Conservation (phyloP, 2,797 vertebrate species). For the Rhadinocentrus ornatus region DNA sequence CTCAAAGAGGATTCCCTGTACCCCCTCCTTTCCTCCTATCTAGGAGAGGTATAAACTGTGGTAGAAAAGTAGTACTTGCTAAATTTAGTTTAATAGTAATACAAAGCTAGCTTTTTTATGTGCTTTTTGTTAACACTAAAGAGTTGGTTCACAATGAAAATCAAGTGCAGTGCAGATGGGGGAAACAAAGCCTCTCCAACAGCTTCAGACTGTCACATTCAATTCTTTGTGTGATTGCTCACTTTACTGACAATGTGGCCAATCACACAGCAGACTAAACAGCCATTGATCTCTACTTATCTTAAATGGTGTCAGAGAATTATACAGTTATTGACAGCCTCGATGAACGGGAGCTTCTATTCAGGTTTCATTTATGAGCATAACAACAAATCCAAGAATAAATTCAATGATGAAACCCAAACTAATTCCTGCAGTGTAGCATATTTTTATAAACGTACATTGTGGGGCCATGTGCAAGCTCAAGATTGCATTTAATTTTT, state of each 20-base stretch:
- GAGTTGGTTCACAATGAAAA: constrained; percentile 17
- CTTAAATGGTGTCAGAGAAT: constrained; percentile 14
- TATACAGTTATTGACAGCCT: constrained; percentile 6
- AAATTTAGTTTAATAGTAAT: constrained; percentile 6
- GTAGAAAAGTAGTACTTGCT: constrained; percentile 16
- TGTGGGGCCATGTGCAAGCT: too few species aligned
- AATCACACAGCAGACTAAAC: constrained; percentile 6
- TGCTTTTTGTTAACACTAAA: background rate
- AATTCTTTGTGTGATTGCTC: constrained; percentile 17
- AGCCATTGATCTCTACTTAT: constrained; percentile 32
- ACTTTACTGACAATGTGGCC: constrained; percentile 15
- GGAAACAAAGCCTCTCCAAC: constrained; percentile 24
- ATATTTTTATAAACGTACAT: too few species aligned
- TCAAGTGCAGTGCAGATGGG: constrained; percentile 1
- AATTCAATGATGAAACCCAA: background rate
- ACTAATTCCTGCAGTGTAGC: background rate
- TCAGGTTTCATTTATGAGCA: constrained; percentile 12
- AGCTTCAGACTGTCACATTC: constrained; percentile 13
- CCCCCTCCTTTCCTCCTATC: constrained; percentile 16
- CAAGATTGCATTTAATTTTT: too few species aligned
- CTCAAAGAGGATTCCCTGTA: constrained; percentile 61
- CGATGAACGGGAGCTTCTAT: background rate
- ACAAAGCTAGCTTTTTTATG: background rate
- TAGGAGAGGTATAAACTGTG: constrained; percentile 30
- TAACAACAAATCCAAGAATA: background rate